Evolutionary conservation across 2,888 invertebrate species (phyloP).

Genomic region (Paralinhomoeus sp.): DNA sequence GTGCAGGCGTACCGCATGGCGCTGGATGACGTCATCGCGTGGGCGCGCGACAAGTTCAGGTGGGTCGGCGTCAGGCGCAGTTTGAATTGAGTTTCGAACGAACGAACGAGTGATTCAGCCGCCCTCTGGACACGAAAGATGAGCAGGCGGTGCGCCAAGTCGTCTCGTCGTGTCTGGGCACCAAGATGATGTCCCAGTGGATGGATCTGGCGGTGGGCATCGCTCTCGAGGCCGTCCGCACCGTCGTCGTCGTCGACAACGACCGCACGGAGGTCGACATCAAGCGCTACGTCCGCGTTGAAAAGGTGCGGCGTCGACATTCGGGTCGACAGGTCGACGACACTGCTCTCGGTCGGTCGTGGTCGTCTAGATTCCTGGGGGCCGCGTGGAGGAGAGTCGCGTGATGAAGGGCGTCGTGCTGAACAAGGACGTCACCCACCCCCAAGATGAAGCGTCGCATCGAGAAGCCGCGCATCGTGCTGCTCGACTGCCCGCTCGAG

Average conservation of each 20-base stretch:
- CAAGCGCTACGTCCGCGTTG: conserved; percentile 82
- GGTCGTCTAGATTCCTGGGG: conserved; percentile 81
- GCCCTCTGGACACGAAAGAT: conserved; percentile 56
- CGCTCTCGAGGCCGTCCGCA: conserved; percentile 76
- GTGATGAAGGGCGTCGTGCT: conserved; percentile 86
- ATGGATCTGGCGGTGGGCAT: conserved; percentile 81
- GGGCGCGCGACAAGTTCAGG: conserved; percentile 42
- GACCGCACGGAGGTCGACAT: conserved; percentile 87
- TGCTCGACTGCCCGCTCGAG: conserved; percentile 82
- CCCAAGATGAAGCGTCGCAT: conserved; percentile 84
- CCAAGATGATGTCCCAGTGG: conserved; percentile 90
- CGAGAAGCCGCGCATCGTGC: conserved; percentile 75
- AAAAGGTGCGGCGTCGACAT: too few species aligned
- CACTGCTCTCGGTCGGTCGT: too few species aligned
- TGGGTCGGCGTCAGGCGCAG: conserved; percentile 6
- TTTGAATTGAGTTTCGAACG: not conserved
- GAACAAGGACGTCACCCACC: conserved; percentile 93
- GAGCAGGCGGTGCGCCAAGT: conserved; percentile 57
- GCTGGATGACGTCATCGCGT: conserved; percentile 53
- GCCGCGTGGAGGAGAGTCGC: conserved; percentile 70
- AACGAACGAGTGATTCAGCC: conserved; percentile 31
- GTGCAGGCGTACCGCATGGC: conserved; percentile 83
- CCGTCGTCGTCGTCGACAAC: conserved; percentile 43
- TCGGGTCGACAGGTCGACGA: too few species aligned
- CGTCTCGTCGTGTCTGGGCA: conserved; percentile 71